Evolutionary conservation across 2,888 invertebrate genomes (phyloP), one percentile per base, ranked within the genome.

Genomic region (Aricia artaxerxes): DNA sequence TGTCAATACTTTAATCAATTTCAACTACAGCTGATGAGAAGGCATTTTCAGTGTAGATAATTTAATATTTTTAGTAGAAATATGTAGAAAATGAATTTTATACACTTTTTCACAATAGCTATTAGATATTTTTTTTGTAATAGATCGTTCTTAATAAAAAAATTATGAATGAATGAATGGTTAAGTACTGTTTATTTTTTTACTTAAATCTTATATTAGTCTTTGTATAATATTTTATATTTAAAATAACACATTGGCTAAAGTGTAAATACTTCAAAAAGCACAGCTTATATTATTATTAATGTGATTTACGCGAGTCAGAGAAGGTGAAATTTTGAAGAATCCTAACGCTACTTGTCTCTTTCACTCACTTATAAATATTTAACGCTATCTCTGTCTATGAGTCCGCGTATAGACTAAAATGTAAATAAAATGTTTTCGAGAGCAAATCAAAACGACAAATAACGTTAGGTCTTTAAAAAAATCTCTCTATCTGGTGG

Each of bases 181-280:
- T 86, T 86, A 24, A 24, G 24, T 24, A 85, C 84, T 85, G 85
- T 85, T 85, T 57, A 87, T 85, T 88, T 89, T 90, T 90, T 83
- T 89, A 89, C 86, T 85, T 80, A 86, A 87, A 86, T 85, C 85
- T 85, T 84, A 84, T 81, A 5, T 78, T 79, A 82, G 80, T 81
- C 13, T 38, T 53, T 76, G 57, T 76, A 35, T 76, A 35, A 16
- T 69, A 35, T 69, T 38, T 76, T 38, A 38, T 76, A 57, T 35
- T 76, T 44, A 77, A 6, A 60, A 60, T 75, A 73, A 79, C 44
- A 73, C 49, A 77, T 61, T 69, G 69, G 24, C 79, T 77, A 80
- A 80, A 73, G 38, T 78, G 40, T 31, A 78, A 75, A 78, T 80
- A 69, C 78, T 79, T 77, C 44, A 82, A 83, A 81, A 83, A 85